Evolutionary conservation across 2,113 vertebrate genomes (phyloP).

Genomic region (Variabilichromis moorii): DNA sequence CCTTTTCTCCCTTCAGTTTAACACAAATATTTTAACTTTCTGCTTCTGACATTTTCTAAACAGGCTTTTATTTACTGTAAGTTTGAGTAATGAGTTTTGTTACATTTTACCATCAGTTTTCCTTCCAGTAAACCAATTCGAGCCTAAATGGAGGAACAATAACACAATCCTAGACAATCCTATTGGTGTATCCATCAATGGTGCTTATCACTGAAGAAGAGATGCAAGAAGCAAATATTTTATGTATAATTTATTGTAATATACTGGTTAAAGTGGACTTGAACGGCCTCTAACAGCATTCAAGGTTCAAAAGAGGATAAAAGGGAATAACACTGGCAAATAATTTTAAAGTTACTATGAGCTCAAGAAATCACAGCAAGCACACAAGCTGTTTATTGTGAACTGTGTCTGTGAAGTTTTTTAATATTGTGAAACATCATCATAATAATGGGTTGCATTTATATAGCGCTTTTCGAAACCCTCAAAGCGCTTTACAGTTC

Average conservation of each 20-base stretch:
- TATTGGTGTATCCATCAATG: not conserved
- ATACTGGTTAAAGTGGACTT: not conserved
- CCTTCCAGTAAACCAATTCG: not conserved
- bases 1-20: not conserved
- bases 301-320: not conserved
- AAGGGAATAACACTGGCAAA: not conserved
- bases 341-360: not conserved
- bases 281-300: not conserved
- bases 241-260: not conserved
- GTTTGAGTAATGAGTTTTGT: not conserved
- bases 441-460: not conserved
- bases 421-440: not conserved
- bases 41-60: not conserved
- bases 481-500: not conserved
- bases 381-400: not conserved
- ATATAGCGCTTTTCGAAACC: fast-evolving
- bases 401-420: not conserved
- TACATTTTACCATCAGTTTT: not conserved
- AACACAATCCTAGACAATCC: not conserved
- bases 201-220: not conserved
- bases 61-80: not conserved
- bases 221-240: not conserved
- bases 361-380: not conserved
- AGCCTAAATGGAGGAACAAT: not conserved
- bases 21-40: not conserved